Base-by-base conservation (phyloP, 2,888 invertebrate genomes). In the Agrotis clavis region DNA sequence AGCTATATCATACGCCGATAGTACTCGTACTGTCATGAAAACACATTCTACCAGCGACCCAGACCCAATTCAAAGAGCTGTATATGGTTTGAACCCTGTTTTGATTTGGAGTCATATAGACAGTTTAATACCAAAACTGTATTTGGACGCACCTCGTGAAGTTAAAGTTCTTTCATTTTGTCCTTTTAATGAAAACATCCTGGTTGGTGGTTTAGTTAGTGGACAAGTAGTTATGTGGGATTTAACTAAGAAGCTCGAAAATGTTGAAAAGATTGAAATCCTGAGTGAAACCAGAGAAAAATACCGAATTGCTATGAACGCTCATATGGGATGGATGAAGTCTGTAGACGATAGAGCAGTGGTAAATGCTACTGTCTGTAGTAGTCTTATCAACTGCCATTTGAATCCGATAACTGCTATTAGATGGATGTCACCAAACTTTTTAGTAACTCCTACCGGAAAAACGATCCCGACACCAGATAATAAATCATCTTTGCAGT, bases 41-140 rank as follows among this genome's bases (percentile, higher is more conserved):
- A 90, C 86, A 45, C 74, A 60, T 48, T 64, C 93, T 79, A 88
- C 91, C 88, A 83, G 94, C 87, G 92, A 93, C 7, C 89, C 90
- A 9, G 97, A 97, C 86, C 91, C 93, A 1, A 96, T 97, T 30
- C 95, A 96, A 88, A 93, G 97, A 85, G 96, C 97, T 1, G 96
- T 97, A 0, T 96, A 97, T 67, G 97, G 97, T 5, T 90, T 97
- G 4, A 97, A 98, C 90, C 97, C 97, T 0, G 97, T 98, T 1
- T 94, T 98, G 75, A 96, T 98, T 81, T 98, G 98, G 98, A 98
- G 98, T 81, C 97, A 98, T 78, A 95, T 96, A 45, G 98, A 98
- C 83, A 97, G 97, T 68, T 92, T 98, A 4, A 93, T 97, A 41
- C 98, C 98, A 25, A 98, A 98, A 92, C 91, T 98, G 56, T 97